Percentiles rank a stretch among this genome's conserved stretches.
These are phyloP conservation scores for Lasioglossum marginatum DNA, from an alignment of 2,888 invertebrate genomes.

Conservation along the genomic window DNA sequence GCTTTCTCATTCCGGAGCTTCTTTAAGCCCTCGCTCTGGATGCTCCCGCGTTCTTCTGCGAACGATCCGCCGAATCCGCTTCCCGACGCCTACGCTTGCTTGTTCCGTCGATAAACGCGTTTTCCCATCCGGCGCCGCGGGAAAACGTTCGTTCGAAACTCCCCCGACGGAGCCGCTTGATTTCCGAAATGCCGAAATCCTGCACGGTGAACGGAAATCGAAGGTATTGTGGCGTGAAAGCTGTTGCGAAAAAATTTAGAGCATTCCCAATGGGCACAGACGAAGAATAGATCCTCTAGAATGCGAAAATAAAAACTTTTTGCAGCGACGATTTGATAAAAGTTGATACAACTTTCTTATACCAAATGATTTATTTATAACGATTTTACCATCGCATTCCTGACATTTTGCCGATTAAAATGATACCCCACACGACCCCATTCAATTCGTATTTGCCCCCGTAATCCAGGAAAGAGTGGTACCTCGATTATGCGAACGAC, in stretches of 20 bases:
- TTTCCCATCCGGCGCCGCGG: not conserved
- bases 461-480: not conserved
- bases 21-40: not conserved
- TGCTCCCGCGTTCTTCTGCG: conserved; percentile 1
- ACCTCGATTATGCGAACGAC: not conserved
- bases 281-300: not conserved
- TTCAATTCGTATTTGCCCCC: not conserved
- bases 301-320: not conserved
- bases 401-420: not conserved
- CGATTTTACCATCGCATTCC: not conserved
- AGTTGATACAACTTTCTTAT: too few species aligned
- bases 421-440: not conserved
- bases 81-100: not conserved
- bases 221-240: not conserved
- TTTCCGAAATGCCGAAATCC: not conserved
- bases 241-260: not conserved
- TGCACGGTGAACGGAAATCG: not conserved
- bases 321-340: not conserved
- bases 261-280: not conserved
- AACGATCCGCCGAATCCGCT: conserved; percentile 9
- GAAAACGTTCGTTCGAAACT: not conserved
- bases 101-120: not conserved
- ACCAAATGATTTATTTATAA: not conserved
- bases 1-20: conserved; percentile 37
- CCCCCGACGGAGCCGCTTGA: not conserved